Conservation (phyloP, 2,113 vertebrate genomes). For the Entomyzon cyanotis region DNA sequence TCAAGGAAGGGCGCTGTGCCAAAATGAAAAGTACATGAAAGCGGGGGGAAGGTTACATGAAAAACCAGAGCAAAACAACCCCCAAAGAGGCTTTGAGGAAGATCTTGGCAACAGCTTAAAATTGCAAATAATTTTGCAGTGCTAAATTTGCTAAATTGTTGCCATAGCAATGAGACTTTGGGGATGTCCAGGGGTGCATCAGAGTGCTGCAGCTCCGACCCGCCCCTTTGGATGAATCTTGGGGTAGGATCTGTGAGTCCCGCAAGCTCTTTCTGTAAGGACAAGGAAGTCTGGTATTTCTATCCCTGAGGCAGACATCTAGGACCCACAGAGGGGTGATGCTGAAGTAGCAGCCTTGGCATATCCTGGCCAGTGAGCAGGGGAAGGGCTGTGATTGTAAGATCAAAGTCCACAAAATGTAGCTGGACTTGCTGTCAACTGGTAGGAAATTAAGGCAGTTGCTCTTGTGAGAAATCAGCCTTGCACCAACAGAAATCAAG, state of each 20-base stretch:
- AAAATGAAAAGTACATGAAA: not conserved
- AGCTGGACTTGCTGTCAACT: not conserved
- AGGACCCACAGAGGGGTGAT: not conserved
- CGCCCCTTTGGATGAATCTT: not conserved
- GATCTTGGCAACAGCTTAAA: not conserved
- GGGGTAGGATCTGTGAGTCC: not conserved
- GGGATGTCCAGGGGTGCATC: not conserved
- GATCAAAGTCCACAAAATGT: not conserved
- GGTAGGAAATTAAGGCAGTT: conserved; percentile 5
- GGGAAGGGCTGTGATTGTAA: not conserved
- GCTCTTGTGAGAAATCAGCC: conserved; percentile 13
- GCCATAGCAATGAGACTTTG: not conserved
- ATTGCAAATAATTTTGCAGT: not conserved
- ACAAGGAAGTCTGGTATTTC: not conserved
- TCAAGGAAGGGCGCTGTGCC: not conserved
- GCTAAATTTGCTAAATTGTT: not conserved
- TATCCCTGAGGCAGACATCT: accelerated
- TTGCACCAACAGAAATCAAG: conserved; percentile 9
- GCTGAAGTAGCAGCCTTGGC: not conserved
- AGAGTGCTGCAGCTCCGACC: not conserved
- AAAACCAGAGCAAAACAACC: not conserved
- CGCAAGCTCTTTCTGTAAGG: not conserved
- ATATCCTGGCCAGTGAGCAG: accelerated
- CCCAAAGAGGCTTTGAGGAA: not conserved
- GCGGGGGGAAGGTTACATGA: not conserved